A percentile compares a stretch with the other conserved stretches of the same genome.
Evolutionary conservation across 2,888 invertebrate genomes (phyloP).

Genomic region (Drosophila paranaensis): DNA sequence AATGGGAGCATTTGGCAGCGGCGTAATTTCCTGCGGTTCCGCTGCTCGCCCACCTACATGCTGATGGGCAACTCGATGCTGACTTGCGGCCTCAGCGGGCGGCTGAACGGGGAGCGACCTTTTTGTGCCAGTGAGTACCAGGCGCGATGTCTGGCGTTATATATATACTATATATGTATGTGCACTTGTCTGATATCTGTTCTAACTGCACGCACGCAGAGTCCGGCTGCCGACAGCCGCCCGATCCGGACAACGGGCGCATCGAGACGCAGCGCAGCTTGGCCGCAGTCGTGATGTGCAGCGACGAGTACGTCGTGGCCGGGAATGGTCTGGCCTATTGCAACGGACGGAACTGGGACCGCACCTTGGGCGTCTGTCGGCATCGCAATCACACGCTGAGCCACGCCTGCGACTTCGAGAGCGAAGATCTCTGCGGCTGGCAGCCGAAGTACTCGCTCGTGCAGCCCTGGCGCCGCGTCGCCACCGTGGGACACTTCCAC

Average conservation of each 20-base stretch:
- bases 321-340: constrained; percentile 89
- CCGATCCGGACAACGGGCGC: constrained; percentile 86
- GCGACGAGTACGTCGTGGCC: constrained; percentile 87
- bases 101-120: constrained; percentile 48
- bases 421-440: constrained; percentile 91
- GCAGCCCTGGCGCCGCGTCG: constrained; percentile 90
- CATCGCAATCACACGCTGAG: constrained; percentile 44
- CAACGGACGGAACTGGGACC: constrained; percentile 90
- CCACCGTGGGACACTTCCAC: constrained; percentile 83
- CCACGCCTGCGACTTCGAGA: constrained; percentile 83
- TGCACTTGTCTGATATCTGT: neutral
- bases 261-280: constrained; percentile 86
- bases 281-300: constrained; percentile 88
- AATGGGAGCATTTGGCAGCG: neutral
- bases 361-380: constrained; percentile 87
- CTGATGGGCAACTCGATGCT: constrained; percentile 25
- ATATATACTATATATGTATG: neutral
- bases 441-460: constrained; percentile 87
- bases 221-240: constrained; percentile 86
- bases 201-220: constrained; percentile 85
- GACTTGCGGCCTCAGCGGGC: constrained; percentile 28
- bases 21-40: constrained; percentile 22
- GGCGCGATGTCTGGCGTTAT: neutral
- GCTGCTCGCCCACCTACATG: constrained; percentile 16
- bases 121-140: constrained; percentile 65